Evolutionary conservation across 2,113 vertebrate genomes (phyloP).

Genomic region (Pituophis catenifer): DNA sequence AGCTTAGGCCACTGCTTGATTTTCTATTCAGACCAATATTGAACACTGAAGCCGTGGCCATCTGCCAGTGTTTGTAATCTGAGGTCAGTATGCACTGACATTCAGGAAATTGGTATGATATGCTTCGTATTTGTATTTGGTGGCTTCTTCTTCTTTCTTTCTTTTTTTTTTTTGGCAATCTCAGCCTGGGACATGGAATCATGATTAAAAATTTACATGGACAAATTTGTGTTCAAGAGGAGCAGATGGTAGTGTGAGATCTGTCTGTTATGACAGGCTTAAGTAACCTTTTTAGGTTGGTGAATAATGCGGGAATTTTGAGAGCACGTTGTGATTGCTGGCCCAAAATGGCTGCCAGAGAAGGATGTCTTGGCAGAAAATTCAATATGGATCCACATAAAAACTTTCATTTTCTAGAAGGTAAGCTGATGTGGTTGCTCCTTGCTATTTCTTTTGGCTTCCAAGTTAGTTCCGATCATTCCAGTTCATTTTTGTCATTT

Average conservation of each 20-base stretch:
- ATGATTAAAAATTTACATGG: slow-evolving; percentile 43
- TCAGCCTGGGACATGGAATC: slow-evolving; percentile 45
- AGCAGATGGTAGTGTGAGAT: neutral
- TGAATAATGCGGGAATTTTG: neutral
- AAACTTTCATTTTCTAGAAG: neutral
- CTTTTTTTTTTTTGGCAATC: slow-evolving; percentile 43
- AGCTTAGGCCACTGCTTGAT: slow-evolving; percentile 46
- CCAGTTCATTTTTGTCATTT: neutral
- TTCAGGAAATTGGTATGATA: slow-evolving; percentile 61
- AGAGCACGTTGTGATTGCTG: neutral
- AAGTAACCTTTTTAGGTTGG: neutral
- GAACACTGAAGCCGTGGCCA: slow-evolving; percentile 64
- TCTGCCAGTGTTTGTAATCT: slow-evolving; percentile 70
- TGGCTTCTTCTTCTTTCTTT: slow-evolving; percentile 34
- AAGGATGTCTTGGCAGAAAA: neutral
- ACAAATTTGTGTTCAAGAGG: slow-evolving; percentile 18
- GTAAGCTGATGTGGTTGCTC: neutral
- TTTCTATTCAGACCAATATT: slow-evolving; percentile 62
- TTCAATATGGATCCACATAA: neutral
- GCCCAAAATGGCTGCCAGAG: neutral
- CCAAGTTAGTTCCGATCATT: neutral
- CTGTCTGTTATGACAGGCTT: neutral
- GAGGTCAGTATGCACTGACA: slow-evolving; percentile 61
- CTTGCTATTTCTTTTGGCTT: neutral
- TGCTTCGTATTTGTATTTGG: slow-evolving; percentile 48